Evolutionary conservation across 2,888 invertebrate genomes (phyloP), one percentile per base, ranked within the genome.

Genomic region (Alloplasta piceator): DNA sequence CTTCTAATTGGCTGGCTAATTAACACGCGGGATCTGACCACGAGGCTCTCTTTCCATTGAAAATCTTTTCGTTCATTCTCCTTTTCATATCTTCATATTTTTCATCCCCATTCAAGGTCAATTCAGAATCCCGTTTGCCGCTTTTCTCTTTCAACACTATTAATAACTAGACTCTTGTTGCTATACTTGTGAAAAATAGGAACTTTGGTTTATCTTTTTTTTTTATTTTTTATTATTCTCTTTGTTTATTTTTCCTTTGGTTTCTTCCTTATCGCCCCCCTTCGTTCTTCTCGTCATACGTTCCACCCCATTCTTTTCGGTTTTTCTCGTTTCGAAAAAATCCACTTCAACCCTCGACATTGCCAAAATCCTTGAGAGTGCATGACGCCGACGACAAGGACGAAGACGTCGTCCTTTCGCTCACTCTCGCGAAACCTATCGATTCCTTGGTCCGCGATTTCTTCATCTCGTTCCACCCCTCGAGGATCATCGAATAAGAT

Each of bases 1-100:
- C 87, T 87, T 91, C 89, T 91, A 91, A 91, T 91, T 91, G 91
- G 91, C 88, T 87, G 90, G 87, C 88, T 91, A 92, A 91, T 91
- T 90, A 91, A 87, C 67, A 75, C 90, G 91, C 91, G 91, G 91
- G 91, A 91, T 77, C 84, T 85, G 85, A 83, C 89, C 91, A 91
- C 91, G 91, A 90, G 91, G 91, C 88, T 83, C 84, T 80, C 63
- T 55, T 85, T 81, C 79, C 83, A 83, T 82, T 78, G 80, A 80
- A 38, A 61, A 64, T n/a, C 67, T 16, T 46, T 16, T 55, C 39
- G 26, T 41, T 70, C 6, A 56, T 39, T 61, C 55, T 50, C 50
- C 43, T 38, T 64, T 46, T 55, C 46, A 14, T 52, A 43, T 67
- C 6, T 67, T 41, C 16, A n/a, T 70, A 14, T 60, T 26, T 61